These are phyloP conservation scores for Meliscaeva auricollis DNA, from an alignment of 2,888 invertebrate genomes.

Conservation along the genomic window DNA sequence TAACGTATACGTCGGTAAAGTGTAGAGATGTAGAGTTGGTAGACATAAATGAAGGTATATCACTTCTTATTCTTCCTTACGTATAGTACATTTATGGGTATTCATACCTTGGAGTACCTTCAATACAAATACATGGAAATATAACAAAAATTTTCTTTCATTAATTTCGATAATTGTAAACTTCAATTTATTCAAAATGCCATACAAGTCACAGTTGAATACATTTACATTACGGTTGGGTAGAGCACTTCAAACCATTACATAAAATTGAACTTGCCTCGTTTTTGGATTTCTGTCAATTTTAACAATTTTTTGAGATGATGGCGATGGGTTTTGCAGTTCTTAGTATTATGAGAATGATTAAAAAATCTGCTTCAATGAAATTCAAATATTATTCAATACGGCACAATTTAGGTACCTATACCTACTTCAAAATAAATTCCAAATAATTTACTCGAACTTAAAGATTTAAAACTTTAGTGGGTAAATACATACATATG, in stretches of 20 bases:
- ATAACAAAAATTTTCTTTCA: slow-evolving; percentile 44
- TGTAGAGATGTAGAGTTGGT: not conserved
- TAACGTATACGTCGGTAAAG: not conserved
- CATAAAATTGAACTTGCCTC: slow-evolving; percentile 48
- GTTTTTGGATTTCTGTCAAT: slow-evolving; percentile 21
- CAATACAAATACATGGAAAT: not conserved
- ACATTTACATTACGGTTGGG: slow-evolving; percentile 20
- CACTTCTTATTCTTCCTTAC: not conserved
- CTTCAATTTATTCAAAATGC: slow-evolving; percentile 41
- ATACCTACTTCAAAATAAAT: no score
- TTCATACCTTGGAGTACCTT: not conserved
- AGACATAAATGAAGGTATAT: slow-evolving; percentile 11
- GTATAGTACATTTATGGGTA: no score
- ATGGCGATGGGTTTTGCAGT: not conserved
- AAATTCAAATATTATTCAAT: no score
- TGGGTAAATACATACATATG: no score
- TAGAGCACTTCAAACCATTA: slow-evolving; percentile 50
- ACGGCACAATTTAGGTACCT: no score
- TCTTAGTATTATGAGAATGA: no score
- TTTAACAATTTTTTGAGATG: not conserved
- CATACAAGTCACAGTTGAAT: slow-evolving; percentile 38
- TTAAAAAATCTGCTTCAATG: no score
- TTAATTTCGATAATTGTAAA: slow-evolving; percentile 68
- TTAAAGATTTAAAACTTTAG: no score
- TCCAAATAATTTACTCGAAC: no score